These are phyloP conservation scores for Leptinotarsa juncta DNA, from an alignment of 2,888 invertebrate genomes.

Conservation along the genomic window DNA sequence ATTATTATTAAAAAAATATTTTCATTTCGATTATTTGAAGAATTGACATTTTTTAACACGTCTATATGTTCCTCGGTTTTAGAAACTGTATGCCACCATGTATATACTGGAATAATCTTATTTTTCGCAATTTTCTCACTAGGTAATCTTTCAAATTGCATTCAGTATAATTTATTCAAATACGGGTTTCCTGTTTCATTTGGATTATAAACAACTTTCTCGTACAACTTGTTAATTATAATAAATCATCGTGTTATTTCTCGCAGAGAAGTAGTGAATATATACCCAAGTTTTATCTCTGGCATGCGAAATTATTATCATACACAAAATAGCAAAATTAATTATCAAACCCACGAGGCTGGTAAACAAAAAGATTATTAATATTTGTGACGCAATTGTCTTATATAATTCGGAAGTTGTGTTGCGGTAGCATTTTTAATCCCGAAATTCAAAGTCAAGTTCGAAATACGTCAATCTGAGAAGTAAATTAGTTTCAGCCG, in stretches of 20 bases:
- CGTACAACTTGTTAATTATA: slow-evolving; percentile 10
- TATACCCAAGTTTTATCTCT: background rate
- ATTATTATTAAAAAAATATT: too few species aligned
- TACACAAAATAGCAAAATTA: background rate
- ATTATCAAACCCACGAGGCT: background rate
- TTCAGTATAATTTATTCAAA: slow-evolving; percentile 4
- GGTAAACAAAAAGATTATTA: background rate
- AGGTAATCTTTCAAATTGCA: background rate
- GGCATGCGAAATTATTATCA: background rate
- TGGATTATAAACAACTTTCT: slow-evolving; percentile 19
- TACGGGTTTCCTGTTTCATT: slow-evolving; percentile 7
- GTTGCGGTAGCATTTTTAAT: background rate
- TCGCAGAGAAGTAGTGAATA: background rate
- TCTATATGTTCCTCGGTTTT: too few species aligned
- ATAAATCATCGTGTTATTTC: slow-evolving; percentile 12
- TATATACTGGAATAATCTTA: background rate
- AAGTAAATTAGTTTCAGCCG: background rate
- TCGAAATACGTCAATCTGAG: background rate
- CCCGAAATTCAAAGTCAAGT: background rate
- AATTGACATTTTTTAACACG: too few species aligned
- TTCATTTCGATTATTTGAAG: too few species aligned
- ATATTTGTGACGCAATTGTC: background rate
- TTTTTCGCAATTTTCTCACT: background rate
- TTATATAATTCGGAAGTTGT: slow-evolving; percentile 1
- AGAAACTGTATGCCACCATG: too few species aligned